A percentile compares a stretch with the other conserved stretches of the same genome.
Evolutionary conservation across 2,888 invertebrate genomes (phyloP).

Genomic region (Pseudoips prasinana): DNA sequence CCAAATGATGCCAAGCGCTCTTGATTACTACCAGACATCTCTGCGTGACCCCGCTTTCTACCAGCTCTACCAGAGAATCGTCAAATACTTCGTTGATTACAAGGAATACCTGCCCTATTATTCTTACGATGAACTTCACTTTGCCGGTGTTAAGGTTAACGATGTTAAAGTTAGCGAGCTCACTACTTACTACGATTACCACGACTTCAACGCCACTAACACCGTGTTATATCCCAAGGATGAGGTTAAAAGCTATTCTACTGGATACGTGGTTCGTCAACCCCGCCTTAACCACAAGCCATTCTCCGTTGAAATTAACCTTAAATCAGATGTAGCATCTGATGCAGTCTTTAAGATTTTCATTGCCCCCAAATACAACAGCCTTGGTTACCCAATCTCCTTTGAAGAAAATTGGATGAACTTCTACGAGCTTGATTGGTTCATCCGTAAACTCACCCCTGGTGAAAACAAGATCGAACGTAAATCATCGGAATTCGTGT

Average conservation of each 20-base stretch:
- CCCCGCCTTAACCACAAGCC: slow-evolving; percentile 87
- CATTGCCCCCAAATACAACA: slow-evolving; percentile 86
- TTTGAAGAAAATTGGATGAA: slow-evolving; percentile 81
- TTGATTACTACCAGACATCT: slow-evolving; percentile 84
- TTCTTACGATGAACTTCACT: slow-evolving; percentile 78
- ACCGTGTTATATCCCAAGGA: slow-evolving; percentile 57
- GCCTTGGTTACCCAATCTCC: slow-evolving; percentile 71
- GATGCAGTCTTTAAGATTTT: slow-evolving; percentile 85
- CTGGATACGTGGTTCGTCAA: slow-evolving; percentile 82
- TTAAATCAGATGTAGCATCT: slow-evolving; percentile 81
- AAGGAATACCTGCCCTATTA: slow-evolving; percentile 82
- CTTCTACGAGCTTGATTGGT: slow-evolving; percentile 84
- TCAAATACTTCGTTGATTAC: slow-evolving; percentile 82
- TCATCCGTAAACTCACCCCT: slow-evolving; percentile 78
- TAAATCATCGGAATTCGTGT: slow-evolving; percentile 83
- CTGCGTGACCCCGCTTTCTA: slow-evolving; percentile 89
- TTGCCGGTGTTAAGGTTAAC: slow-evolving; percentile 83
- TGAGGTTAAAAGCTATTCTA: slow-evolving; percentile 54
- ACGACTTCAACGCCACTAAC: slow-evolving; percentile 83
- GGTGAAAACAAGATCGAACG: slow-evolving; percentile 86
- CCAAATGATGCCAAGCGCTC: slow-evolving; percentile 76
- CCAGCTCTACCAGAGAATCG: slow-evolving; percentile 83
- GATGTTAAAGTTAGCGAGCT: slow-evolving; percentile 83
- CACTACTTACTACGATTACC: slow-evolving; percentile 85
- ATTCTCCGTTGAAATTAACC: slow-evolving; percentile 82